Percentiles rank a stretch among this genome's conserved stretches.
Evolutionary conservation across 1,140 invertebrate genomes (phyloP).

Genomic region (Lepidostoma basale): DNA sequence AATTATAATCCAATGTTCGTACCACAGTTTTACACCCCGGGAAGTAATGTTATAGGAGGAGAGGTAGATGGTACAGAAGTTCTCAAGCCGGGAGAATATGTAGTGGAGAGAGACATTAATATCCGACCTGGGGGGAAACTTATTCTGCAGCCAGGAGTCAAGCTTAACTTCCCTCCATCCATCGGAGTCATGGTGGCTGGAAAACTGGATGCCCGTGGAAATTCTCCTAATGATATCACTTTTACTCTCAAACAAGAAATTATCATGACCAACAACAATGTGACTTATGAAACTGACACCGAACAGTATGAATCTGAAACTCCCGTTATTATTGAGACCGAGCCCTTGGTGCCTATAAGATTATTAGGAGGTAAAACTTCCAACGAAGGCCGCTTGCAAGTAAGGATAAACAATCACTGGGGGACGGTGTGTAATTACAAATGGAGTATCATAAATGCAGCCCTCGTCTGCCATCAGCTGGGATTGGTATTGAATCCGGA

Average conservation of each 20-base stretch:
- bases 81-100: constrained; percentile 79
- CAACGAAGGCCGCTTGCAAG: constrained; percentile 81
- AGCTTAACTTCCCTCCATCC: constrained; percentile 83
- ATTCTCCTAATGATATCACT: constrained; percentile 75
- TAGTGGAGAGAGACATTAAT: constrained; percentile 89
- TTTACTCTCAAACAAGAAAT: constrained; percentile 80
- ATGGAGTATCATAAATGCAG: constrained; percentile 92
- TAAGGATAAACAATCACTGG: constrained; percentile 85
- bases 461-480: constrained; percentile 93
- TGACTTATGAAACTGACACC: constrained; percentile 64
- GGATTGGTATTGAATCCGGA: constrained; percentile 91
- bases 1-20: constrained; percentile 75
- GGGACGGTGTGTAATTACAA: constrained; percentile 96
- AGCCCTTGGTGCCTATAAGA: constrained; percentile 70
- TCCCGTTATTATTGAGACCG: constrained; percentile 60
- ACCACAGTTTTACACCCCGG: constrained; percentile 73
- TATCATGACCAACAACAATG: constrained; percentile 66
- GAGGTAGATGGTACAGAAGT: constrained; percentile 87
- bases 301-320: constrained; percentile 61
- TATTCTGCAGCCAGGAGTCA: constrained; percentile 85
- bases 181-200: constrained; percentile 97
- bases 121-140: constrained; percentile 86
- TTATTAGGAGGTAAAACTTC: constrained; percentile 76
- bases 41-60: constrained; percentile 77
- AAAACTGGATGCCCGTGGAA: constrained; percentile 81